Percentiles rank a stretch among this genome's conserved stretches.
phyloP scores from a whole-genome alignment of 2,797 vertebrate species.

The Buceros bicornis region DNA sequence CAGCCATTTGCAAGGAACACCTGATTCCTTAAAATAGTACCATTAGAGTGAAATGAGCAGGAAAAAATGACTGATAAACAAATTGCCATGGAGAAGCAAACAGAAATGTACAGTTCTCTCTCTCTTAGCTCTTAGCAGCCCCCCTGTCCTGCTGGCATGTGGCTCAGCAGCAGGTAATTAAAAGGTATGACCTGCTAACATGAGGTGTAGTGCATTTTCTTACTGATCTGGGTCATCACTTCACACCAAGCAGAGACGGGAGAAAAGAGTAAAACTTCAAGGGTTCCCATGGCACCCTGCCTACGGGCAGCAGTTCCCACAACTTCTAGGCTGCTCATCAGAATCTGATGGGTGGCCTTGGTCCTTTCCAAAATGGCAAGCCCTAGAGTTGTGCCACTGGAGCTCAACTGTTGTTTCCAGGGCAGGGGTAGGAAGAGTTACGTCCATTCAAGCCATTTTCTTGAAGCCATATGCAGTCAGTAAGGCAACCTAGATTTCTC shows the following conservation, averaged over 20 bases:
- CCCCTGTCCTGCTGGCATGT: neutral
- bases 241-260: accelerated
- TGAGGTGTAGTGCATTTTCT: neutral
- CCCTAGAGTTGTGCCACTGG: neutral
- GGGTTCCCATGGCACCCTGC: neutral
- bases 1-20: neutral
- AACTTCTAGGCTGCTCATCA: neutral
- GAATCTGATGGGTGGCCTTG: neutral
- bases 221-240: accelerated
- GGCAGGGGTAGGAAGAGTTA: too few relatives aligned
- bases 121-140: neutral
- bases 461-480: too few relatives aligned
- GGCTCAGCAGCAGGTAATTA: neutral
- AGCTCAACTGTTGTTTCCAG: neutral
- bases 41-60: neutral
- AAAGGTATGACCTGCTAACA: neutral
- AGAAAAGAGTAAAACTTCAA: neutral
- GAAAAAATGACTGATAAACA: neutral
- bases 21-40: neutral
- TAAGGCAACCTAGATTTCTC: too few relatives aligned
- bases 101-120: neutral
- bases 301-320: neutral
- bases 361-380: neutral
- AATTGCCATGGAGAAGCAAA: neutral
- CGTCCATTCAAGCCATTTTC: too few relatives aligned